Evolutionary conservation across 2,888 invertebrate genomes (phyloP), one percentile per base, ranked within the genome.

Genomic region (Drosophila neoperkinsi): DNA sequence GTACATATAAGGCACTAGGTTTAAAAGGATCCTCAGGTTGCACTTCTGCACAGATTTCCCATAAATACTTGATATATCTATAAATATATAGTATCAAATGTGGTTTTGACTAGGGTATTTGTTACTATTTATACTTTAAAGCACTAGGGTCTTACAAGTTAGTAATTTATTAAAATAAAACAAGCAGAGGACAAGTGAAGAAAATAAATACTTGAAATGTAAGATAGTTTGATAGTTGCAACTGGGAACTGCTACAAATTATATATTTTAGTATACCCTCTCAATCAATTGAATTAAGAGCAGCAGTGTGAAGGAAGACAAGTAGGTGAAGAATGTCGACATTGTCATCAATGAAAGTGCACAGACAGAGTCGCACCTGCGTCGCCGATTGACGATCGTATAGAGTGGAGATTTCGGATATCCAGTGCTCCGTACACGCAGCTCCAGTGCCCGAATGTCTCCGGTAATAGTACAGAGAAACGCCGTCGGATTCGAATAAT

Each of bases 281-380:
- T 43, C 95, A 94, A 56, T 94, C 94, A 1, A 92, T 91, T 38
- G 95, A 94, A 41, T 21, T 51, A 94, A 94, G 1, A 94, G 94
- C 46, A 94, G 85, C 78, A 95, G 94, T 50, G 94, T 93, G 33
- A 92, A 88, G 64, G 33, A 92, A 88, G 64, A 92, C 88, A 34
- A 94, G 93, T 62, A 94, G 94, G 59, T 94, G 67, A 10, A 90
- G n/a, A n/a, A n/a, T n/a, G n/a, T n/a, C n/a, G n/a, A n/a, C n/a
- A n/a, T n/a, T n/a, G n/a, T n/a, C n/a, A n/a, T n/a, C n/a, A n/a
- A n/a, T n/a, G n/a, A n/a, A n/a, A n/a, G n/a, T n/a, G n/a, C n/a
- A n/a, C n/a, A n/a, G n/a, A n/a, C n/a, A n/a, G n/a, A n/a, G 21
- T 4, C 13, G 3, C 38, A 31, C 5, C 55, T 41, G 25, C 11